Base-by-base conservation (phyloP, 2,888 invertebrate species). In the Meta bourneti region DNA sequence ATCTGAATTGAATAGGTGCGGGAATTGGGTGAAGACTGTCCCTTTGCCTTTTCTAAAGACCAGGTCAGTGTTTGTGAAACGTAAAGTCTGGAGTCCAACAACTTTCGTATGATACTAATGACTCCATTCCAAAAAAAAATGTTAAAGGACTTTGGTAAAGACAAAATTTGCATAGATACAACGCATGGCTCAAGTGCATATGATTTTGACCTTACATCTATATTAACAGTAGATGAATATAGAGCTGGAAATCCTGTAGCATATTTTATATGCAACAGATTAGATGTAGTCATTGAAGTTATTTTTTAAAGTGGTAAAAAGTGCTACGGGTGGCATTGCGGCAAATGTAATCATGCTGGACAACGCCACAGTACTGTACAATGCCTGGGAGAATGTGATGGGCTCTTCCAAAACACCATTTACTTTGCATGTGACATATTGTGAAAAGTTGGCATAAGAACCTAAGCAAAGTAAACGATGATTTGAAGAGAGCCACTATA, bases 401-500 rank as follows among this genome's bases (percentile, higher is more conserved):
- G 78, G 61, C 8, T 77, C 52, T 16, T 52, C 82, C n/a, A 7
- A 54, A 88, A 13, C 34, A 72, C 20, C 70, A 49, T 5, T 75
- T 93, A 6, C 75, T 93, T 11, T 93, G 93, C 80, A 72, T 89
- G 8, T 93, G 93, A 93, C 93, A 93, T 91, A 84, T 89, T 16
- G 89, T 79, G 20, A 71, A 20, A 71, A 77, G 52, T 78, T 89
- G 83, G 89, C 11, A 74, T 9, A 81, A 89, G 20, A 75, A 74
- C 48, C 20, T 89, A 8, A 51, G 11, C 11, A 81, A 75, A 69
- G 75, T 75, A 8, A 51, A 48, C 16, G n/a, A 49, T 2, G 48
- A 71, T 7, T 19, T 20, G 52, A 88, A 88, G 72, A 74, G 72
- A 72, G 34, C 52, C 9, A 19, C 34, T 51, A 74, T 88, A 5